Conservation (phyloP, 2,888 invertebrate genomes). For the Andrena dorsata region DNA sequence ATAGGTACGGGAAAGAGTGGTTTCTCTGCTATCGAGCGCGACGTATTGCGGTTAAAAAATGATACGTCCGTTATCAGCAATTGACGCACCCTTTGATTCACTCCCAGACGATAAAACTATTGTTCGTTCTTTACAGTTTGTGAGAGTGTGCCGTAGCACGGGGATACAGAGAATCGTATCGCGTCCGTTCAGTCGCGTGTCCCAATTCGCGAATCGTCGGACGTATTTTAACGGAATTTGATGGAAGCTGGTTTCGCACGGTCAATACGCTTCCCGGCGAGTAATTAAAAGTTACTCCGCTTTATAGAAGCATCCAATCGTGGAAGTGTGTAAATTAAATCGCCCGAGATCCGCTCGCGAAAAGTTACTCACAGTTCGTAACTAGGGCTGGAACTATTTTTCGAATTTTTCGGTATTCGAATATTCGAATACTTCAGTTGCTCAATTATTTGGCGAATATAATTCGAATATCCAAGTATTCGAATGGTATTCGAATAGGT, state of each 20-base stretch:
- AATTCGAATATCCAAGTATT: too few species aligned
- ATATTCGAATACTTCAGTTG: too few species aligned
- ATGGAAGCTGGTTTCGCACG: slow-evolving; percentile 36
- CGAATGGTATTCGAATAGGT: too few species aligned
- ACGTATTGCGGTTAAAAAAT: slow-evolving; percentile 59
- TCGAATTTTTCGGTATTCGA: too few species aligned
- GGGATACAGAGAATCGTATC: slow-evolving; percentile 44
- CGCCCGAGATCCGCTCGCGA: background rate
- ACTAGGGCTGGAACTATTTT: too few species aligned
- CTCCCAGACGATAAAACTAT: slow-evolving; percentile 49
- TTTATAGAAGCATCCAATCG: slow-evolving; percentile 30
- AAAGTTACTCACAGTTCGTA: background rate
- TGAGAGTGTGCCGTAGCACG: slow-evolving; percentile 11
- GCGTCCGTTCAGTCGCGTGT: slow-evolving; percentile 45
- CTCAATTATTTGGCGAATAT: too few species aligned
- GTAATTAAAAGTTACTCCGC: slow-evolving; percentile 51
- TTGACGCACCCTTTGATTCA: slow-evolving; percentile 58
- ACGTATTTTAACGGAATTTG: slow-evolving; percentile 49
- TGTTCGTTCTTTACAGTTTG: slow-evolving; percentile 59
- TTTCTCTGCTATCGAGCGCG: slow-evolving; percentile 22
- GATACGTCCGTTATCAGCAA: slow-evolving; percentile 46
- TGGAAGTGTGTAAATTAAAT: slow-evolving; percentile 45
- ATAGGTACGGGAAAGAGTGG: background rate
- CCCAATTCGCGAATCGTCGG: slow-evolving; percentile 48
- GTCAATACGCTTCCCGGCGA: slow-evolving; percentile 49